These are phyloP conservation scores for Drosophila nannoptera DNA, from an alignment of 1,140 invertebrate species.

Conservation along the genomic window DNA sequence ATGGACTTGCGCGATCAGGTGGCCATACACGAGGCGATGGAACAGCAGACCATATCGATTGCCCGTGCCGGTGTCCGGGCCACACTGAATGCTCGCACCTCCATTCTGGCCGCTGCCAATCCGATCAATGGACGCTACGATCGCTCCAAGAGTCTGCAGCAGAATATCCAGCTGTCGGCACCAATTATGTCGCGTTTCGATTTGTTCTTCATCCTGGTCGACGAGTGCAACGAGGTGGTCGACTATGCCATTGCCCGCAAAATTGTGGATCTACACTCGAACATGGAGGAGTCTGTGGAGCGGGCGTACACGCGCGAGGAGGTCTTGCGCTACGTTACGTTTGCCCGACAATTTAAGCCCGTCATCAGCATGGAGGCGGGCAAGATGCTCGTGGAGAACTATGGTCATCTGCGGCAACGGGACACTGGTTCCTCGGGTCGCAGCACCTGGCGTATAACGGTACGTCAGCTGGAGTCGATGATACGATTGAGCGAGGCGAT, in stretches of 20 bases:
- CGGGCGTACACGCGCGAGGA: conserved; percentile 91
- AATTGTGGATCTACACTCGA: conserved; percentile 96
- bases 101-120: conserved; percentile 98
- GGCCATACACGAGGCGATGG: conserved; percentile 99
- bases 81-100: conserved; percentile 97
- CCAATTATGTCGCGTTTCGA: conserved; percentile 99
- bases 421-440: conserved; percentile 87
- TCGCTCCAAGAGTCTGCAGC: conserved; percentile 94
- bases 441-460: conserved; percentile 96
- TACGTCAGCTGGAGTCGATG: conserved; percentile 99
- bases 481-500: conserved; percentile 97
- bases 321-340: conserved; percentile 95
- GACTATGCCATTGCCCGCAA: conserved; percentile 98
- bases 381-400: conserved; percentile 92
- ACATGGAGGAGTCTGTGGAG: conserved; percentile 87
- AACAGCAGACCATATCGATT: conserved; percentile 99
- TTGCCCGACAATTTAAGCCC: conserved; percentile 97
- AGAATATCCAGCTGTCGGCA: conserved; percentile 95
- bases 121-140: conserved; percentile 98
- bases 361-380: conserved; percentile 91
- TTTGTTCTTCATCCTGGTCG: conserved; percentile 98
- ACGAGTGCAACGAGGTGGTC: conserved; percentile 95
- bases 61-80: conserved; percentile 99
- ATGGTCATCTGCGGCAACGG: conserved; percentile 90
- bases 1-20: conserved; percentile 99